Percentiles rank a stretch among this genome's conserved stretches.
These are phyloP conservation scores for Hyposoter dolosus DNA, from an alignment of 2,888 invertebrate species.

Conservation along the genomic window DNA sequence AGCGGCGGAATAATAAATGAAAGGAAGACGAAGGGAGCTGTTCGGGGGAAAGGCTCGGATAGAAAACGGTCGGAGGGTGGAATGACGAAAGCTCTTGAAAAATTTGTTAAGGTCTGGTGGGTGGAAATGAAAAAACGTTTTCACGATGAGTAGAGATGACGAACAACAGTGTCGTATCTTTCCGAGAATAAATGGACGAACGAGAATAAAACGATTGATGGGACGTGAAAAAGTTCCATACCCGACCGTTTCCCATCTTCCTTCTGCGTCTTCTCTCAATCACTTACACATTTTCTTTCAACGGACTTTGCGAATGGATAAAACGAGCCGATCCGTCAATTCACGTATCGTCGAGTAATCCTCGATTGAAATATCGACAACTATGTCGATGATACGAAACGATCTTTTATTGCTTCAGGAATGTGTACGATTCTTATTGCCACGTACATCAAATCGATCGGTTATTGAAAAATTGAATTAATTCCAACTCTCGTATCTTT, in stretches of 20 bases:
- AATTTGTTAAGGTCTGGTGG: conserved; percentile 53
- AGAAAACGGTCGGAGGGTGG: conserved; percentile 74
- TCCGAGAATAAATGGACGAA: conserved; percentile 65
- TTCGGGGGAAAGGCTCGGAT: conserved; percentile 65
- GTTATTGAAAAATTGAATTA: background rate
- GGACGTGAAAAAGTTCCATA: conserved; percentile 42
- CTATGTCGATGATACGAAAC: conserved; percentile 19
- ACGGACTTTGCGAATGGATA: conserved; percentile 43
- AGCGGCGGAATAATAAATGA: conserved; percentile 81
- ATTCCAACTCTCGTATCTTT: conserved; percentile 16
- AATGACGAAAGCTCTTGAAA: conserved; percentile 60
- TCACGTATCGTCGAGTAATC: conserved; percentile 37
- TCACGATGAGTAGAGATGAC: conserved; percentile 55
- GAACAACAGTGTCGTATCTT: conserved; percentile 51
- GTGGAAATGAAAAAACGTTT: conserved; percentile 40
- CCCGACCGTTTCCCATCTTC: conserved; percentile 3
- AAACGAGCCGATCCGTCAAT: conserved; percentile 56
- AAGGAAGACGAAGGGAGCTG: conserved; percentile 64
- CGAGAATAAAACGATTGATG: conserved; percentile 67
- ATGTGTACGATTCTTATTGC: background rate
- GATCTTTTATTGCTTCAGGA: conserved; percentile 10
- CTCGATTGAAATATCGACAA: conserved; percentile 16
- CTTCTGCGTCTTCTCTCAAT: conserved; percentile 29
- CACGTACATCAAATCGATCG: background rate
- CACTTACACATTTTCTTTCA: conserved; percentile 36